phyloP scores from a whole-genome alignment of 2,797 vertebrate species.

The Falco concolor region DNA sequence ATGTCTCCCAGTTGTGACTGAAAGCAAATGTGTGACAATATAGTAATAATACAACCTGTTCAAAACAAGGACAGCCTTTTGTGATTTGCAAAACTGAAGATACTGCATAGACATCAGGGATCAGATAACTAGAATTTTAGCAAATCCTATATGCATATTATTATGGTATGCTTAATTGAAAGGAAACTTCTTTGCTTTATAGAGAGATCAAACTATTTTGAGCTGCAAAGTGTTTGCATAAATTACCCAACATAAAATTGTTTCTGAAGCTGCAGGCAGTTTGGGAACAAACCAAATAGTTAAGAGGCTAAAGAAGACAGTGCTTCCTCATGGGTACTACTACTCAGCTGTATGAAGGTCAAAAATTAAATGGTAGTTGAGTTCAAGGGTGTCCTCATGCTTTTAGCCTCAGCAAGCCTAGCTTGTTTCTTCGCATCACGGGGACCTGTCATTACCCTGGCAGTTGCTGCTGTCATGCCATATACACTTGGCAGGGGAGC shows the following conservation, averaged over 20 bases:
- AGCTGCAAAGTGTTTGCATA: neutral
- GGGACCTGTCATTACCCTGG: neutral
- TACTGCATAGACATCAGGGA: neutral
- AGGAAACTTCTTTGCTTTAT: neutral
- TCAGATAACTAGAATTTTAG: neutral
- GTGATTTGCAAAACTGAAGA: neutral
- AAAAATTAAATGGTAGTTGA: neutral
- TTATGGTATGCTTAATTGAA: neutral
- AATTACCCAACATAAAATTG: neutral
- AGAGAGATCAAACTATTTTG: neutral
- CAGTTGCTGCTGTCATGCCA: neutral
- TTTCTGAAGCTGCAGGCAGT: neutral
- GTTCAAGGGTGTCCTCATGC: neutral
- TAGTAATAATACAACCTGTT: neutral
- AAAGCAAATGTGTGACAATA: neutral
- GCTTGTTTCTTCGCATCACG: fast-evolving
- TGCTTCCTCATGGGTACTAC: neutral
- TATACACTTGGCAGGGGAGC: neutral
- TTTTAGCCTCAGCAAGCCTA: neutral
- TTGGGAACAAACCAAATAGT: neutral
- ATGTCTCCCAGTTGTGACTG: neutral
- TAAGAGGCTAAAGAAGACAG: neutral
- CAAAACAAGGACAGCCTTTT: neutral
- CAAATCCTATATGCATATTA: neutral
- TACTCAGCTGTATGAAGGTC: neutral